These are phyloP conservation scores for Mystacornis crossleyi DNA, from an alignment of 2,113 vertebrate species.

Conservation along the genomic window DNA sequence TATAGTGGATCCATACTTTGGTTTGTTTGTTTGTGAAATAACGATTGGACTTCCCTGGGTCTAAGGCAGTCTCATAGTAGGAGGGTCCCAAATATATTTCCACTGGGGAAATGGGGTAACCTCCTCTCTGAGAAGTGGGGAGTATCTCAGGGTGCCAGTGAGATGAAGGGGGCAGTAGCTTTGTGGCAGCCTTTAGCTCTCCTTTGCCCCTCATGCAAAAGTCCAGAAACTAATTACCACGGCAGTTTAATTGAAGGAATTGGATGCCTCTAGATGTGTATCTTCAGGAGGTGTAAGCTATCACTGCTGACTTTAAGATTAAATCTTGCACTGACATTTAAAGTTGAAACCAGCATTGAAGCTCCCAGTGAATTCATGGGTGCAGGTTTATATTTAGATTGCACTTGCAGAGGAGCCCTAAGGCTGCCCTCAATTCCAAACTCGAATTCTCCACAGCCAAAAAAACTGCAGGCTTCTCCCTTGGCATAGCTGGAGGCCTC, in stretches of 20 bases:
- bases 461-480: background rate
- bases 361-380: background rate
- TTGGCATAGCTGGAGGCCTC: slow-evolving; percentile 16
- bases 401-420: background rate
- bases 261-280: background rate
- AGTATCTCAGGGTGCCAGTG: background rate
- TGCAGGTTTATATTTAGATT: slow-evolving; percentile 44
- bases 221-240: background rate
- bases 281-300: background rate
- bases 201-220: background rate
- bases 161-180: background rate
- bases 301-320: background rate
- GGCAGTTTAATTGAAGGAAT: background rate
- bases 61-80: background rate
- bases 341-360: background rate
- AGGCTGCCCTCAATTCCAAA: slow-evolving; percentile 23
- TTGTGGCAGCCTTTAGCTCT: background rate
- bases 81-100: background rate
- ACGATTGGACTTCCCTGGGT: background rate
- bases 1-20: background rate
- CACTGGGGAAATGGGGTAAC: background rate
- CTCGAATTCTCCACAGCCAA: background rate
- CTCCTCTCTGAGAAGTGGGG: background rate
- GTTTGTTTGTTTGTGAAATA: background rate
- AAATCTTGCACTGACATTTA: background rate